A percentile compares a stretch with the other conserved stretches of the same genome.
Conservation (phyloP, 2,113 vertebrate genomes). For the Eptatretus burgeri region DNA sequence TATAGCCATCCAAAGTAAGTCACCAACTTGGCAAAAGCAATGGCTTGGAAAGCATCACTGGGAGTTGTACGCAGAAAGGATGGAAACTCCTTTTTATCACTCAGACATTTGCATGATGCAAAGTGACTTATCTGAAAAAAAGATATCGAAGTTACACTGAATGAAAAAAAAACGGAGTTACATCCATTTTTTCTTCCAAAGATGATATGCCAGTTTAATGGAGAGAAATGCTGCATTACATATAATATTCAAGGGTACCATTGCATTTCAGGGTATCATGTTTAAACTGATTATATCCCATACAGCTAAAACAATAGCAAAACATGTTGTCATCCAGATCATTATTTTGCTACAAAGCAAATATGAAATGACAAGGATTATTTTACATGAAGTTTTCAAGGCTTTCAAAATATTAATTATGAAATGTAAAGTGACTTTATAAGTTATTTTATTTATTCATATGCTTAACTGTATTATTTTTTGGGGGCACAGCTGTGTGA, state of each 20-base stretch:
- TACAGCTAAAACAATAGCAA: neutral
- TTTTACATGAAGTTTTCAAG: neutral
- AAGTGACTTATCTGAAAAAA: constrained; percentile 29
- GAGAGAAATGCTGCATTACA: no score
- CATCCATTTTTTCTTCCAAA: neutral
- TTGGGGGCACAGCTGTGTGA: no score
- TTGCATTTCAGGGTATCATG: neutral
- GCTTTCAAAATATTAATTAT: neutral
- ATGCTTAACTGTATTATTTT: no score
- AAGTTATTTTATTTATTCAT: no score
- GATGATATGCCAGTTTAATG: neutral
- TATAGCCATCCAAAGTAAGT: constrained; percentile 10
- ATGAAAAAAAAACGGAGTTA: no score
- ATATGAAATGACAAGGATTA: no score
- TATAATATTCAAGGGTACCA: neutral
- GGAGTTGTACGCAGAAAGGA: constrained; percentile 25
- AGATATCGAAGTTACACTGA: neutral
- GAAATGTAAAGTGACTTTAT: neutral
- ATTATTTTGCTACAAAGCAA: no score
- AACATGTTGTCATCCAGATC: no score
- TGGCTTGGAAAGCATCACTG: constrained; percentile 17
- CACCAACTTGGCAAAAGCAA: no score
- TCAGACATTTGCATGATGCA: constrained; percentile 28
- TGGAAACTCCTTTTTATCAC: constrained; percentile 13
- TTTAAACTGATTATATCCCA: neutral